These are phyloP conservation scores for Parochlus steinenii DNA, from an alignment of 2,888 invertebrate species.

Conservation along the genomic window DNA sequence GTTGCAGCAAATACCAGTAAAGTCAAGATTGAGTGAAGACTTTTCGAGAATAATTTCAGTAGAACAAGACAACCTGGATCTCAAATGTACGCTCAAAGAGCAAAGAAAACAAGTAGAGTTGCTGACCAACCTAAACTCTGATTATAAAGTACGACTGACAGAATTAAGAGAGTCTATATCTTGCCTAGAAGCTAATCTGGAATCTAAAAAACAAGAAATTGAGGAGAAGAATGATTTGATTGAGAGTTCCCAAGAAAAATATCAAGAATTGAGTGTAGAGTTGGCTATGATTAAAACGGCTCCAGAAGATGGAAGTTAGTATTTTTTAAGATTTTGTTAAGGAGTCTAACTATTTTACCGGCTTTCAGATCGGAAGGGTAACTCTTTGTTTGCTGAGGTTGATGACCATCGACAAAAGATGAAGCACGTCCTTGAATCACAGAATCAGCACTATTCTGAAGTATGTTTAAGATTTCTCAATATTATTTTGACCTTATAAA, in stretches of 20 bases:
- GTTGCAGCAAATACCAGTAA: no score
- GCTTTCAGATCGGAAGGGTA: constrained; percentile 39
- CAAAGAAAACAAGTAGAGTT: background rate
- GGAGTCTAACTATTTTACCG: constrained; percentile 1
- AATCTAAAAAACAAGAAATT: constrained; percentile 24
- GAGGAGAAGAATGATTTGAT: constrained; percentile 24
- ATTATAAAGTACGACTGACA: constrained; percentile 19
- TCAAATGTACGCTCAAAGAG: background rate
- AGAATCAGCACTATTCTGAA: constrained; percentile 40
- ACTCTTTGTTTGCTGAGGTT: constrained; percentile 46
- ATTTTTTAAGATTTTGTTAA: background rate
- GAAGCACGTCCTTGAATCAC: constrained; percentile 38
- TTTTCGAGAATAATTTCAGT: constrained; percentile 17
- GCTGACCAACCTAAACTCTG: background rate
- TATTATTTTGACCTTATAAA: constrained; percentile 1
- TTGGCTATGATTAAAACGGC: constrained; percentile 21
- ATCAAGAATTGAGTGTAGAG: constrained; percentile 25
- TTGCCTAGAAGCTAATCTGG: constrained; percentile 26
- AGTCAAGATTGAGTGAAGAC: background rate
- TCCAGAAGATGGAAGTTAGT: constrained; percentile 22
- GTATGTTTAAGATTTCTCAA: constrained; percentile 20
- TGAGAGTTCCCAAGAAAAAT: constrained; percentile 26
- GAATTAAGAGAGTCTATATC: constrained; percentile 24
- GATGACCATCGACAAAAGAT: constrained; percentile 47
- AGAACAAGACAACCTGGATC: no score